These are phyloP conservation scores for Doris montereyensis DNA, from an alignment of 2,888 invertebrate genomes.

Conservation along the genomic window DNA sequence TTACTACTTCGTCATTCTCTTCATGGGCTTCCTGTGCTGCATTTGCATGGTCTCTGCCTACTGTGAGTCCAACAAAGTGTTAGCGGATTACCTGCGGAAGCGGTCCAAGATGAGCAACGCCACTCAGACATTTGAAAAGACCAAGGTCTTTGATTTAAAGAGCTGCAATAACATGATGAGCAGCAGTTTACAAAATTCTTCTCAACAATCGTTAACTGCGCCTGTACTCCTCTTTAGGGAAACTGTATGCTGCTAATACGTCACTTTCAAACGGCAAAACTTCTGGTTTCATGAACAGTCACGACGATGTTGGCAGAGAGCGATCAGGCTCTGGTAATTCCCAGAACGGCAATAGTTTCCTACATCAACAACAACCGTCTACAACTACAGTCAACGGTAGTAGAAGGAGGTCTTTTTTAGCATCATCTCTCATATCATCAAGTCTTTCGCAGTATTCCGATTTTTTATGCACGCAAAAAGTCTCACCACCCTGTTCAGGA, in stretches of 20 bases:
- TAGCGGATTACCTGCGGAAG: slow-evolving; percentile 66
- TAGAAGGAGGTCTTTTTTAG: no score
- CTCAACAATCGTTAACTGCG: no score
- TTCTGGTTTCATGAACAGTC: slow-evolving; percentile 28
- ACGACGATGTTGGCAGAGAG: slow-evolving; percentile 16
- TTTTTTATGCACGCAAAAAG: slow-evolving; percentile 31
- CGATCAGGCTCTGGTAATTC: neutral
- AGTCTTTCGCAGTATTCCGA: no score
- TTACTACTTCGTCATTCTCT: slow-evolving; percentile 76
- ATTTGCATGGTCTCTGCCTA: slow-evolving; percentile 80
- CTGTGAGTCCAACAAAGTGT: slow-evolving; percentile 82
- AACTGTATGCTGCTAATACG: no score
- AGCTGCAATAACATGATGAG: slow-evolving; percentile 63
- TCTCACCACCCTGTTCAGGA: neutral
- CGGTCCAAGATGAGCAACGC: slow-evolving; percentile 59
- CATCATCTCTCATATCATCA: no score
- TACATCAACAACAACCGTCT: no score
- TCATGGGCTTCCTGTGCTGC: slow-evolving; percentile 77
- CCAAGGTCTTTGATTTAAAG: slow-evolving; percentile 73
- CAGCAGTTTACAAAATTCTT: no score
- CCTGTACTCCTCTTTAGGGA: no score
- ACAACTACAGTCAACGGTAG: no score
- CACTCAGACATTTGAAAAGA: slow-evolving; percentile 78
- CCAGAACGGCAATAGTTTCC: slow-evolving; percentile 15
- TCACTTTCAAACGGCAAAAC: no score